Conservation (phyloP, 2,888 invertebrate species). For the Sesamia inferens region DNA sequence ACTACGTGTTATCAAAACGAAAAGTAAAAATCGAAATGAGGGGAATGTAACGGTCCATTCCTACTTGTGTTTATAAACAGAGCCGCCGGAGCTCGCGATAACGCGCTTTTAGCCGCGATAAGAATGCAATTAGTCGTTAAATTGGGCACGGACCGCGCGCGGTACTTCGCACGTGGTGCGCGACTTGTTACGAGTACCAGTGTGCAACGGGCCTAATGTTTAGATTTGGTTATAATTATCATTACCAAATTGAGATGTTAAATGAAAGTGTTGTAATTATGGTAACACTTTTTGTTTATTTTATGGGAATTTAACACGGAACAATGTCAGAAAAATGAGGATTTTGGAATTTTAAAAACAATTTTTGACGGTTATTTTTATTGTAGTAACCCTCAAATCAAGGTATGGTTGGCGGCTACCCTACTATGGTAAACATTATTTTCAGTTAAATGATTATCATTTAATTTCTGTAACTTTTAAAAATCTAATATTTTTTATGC, state of each 20-base stretch:
- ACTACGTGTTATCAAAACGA: slow-evolving; percentile 55
- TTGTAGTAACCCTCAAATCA: not conserved
- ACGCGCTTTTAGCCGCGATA: slow-evolving; percentile 65
- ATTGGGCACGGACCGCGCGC: slow-evolving; percentile 60
- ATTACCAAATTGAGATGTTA: slow-evolving; percentile 10
- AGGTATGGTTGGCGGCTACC: not conserved
- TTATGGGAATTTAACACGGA: too few relatives aligned
- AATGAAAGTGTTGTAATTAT: not conserved
- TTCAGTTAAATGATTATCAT: too few relatives aligned
- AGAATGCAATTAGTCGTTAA: slow-evolving; percentile 66
- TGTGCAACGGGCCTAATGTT: slow-evolving; percentile 59
- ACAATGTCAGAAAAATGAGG: too few relatives aligned
- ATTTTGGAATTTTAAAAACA: too few relatives aligned
- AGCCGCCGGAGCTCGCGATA: slow-evolving; percentile 54
- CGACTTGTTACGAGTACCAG: slow-evolving; percentile 45
- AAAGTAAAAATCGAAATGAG: slow-evolving; percentile 56
- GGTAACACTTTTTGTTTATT: not conserved
- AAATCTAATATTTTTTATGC: too few relatives aligned
- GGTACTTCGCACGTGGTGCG: slow-evolving; percentile 54
- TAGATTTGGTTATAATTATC: slow-evolving; percentile 14
- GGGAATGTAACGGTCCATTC: slow-evolving; percentile 66
- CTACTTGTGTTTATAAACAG: slow-evolving; percentile 69
- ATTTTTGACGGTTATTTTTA: too few relatives aligned
- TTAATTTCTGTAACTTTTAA: too few relatives aligned
- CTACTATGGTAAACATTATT: not conserved